Base-by-base conservation (phyloP, 2,888 invertebrate species). In the Spicauda simplicius region DNA sequence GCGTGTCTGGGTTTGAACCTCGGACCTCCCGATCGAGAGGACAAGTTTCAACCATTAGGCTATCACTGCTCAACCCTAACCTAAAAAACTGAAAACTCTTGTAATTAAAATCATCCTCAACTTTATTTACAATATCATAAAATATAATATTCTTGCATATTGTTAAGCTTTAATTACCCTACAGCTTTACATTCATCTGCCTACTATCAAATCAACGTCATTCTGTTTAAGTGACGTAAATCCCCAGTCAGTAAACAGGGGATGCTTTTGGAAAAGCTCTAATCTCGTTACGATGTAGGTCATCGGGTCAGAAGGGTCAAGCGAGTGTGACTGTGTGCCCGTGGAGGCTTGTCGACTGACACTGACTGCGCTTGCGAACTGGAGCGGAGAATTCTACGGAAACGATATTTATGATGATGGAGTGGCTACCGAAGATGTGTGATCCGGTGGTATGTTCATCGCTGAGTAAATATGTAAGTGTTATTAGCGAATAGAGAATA, bases 201-300 rank as follows among this genome's bases (percentile, higher is more conserved):
- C 37, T 61, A 14, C 52, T 61, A 53, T 61, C 61, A 54, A 62
- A 62, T 62, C 54, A 61, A 53, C 25, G 62, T 62, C 62, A 14
- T 53, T 41, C 20, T 41, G 62, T 52, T 52, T 50, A 60, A 52
- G 60, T 59, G 61, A 61, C 61, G 61, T 30, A 61, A 61, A 61
- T 53, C 61, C 54, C 37, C 16, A 54, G 62, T 62, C 48, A 19
- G 59, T 54, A 59, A 65, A 59, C 48, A 54, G 59, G 62, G 53
- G 65, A 65, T 59, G 65, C 45, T 53, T 65, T 65, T 30, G 59
- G 65, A 54, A 48, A 41, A 59, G 65, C 65, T 59, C 59, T 65
- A 54, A 65, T 65, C 54, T 65, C 45, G 54, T 65, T 65, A 65
- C 65, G 52, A 65, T 65, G 54, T 65, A 65, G 65, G 65, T 65